Evolutionary conservation across 1,140 invertebrate species (phyloP).

Genomic region (Drosophila varians): DNA sequence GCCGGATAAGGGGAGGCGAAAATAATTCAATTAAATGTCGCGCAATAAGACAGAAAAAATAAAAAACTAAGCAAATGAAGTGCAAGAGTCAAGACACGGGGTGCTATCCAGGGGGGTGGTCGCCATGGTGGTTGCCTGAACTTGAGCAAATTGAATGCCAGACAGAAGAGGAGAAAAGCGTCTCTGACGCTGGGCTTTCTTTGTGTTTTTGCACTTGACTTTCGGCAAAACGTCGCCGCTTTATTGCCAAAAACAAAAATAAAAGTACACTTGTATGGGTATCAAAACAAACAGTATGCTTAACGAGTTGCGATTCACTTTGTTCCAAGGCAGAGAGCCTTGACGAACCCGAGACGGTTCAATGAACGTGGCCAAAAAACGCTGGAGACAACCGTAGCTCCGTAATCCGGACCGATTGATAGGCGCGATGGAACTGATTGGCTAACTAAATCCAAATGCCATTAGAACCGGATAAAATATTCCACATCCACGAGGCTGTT

Average conservation of each 20-base stretch:
- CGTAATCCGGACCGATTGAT: constrained; percentile 26
- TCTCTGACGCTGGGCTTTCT: background rate
- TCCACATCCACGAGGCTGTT: constrained; percentile 43
- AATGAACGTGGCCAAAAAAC: constrained; percentile 60
- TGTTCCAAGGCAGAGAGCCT: constrained; percentile 58
- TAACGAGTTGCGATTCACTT: constrained; percentile 63
- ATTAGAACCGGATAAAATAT: constrained; percentile 40
- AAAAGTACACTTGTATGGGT: constrained; percentile 36
- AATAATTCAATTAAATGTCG: constrained; percentile 78
- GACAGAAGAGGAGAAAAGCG: constrained; percentile 22
- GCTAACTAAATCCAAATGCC: constrained; percentile 30
- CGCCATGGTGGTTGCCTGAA: constrained; percentile 45
- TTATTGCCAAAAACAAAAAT: constrained; percentile 72
- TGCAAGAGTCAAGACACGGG: constrained; percentile 45
- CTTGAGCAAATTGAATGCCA: constrained; percentile 62
- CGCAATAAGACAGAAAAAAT: constrained; percentile 28
- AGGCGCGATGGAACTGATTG: constrained; percentile 37
- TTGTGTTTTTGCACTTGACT: constrained; percentile 70
- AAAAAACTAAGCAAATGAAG: constrained; percentile 61
- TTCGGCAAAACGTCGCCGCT: constrained; percentile 62
- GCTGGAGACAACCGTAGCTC: background rate
- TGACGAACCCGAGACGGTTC: constrained; percentile 54
- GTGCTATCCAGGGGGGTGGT: constrained; percentile 17
- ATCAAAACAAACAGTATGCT: constrained; percentile 48
- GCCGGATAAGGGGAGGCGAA: constrained; percentile 28